A percentile compares a stretch with the other conserved stretches of the same genome.
Conservation (phyloP, 2,113 vertebrate species). For the Pseudorectes ferrugineus region DNA sequence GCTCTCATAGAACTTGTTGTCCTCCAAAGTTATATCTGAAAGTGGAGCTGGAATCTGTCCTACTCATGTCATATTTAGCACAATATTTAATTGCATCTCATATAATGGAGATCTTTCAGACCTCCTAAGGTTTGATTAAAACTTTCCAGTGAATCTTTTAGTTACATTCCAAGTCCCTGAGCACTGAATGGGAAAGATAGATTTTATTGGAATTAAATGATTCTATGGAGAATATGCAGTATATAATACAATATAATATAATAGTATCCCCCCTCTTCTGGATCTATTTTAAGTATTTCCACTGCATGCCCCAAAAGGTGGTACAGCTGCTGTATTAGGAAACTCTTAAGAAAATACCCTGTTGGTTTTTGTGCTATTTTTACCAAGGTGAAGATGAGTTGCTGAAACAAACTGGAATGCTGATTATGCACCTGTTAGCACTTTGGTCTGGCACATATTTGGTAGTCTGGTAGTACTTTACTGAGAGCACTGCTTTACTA, state of each 20-base stretch:
- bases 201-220: background rate
- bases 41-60: background rate
- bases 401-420: background rate
- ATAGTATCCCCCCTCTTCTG: background rate
- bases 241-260: background rate
- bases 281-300: background rate
- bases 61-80: background rate
- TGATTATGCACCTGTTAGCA: background rate
- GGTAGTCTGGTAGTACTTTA: conserved; percentile 25
- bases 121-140: background rate
- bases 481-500: background rate
- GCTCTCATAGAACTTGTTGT: background rate
- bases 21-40: background rate
- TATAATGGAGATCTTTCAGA: background rate
- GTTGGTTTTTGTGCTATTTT: background rate
- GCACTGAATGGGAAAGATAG: background rate
- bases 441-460: conserved; percentile 8
- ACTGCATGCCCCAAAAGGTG: background rate
- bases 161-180: background rate
- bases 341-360: background rate
- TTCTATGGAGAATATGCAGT: background rate
- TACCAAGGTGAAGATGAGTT: background rate
- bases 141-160: background rate
- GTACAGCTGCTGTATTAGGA: background rate
- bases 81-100: background rate